These are phyloP conservation scores for Cherax quadricarinatus DNA, from an alignment of 1,140 invertebrate species.

Conservation along the genomic window DNA sequence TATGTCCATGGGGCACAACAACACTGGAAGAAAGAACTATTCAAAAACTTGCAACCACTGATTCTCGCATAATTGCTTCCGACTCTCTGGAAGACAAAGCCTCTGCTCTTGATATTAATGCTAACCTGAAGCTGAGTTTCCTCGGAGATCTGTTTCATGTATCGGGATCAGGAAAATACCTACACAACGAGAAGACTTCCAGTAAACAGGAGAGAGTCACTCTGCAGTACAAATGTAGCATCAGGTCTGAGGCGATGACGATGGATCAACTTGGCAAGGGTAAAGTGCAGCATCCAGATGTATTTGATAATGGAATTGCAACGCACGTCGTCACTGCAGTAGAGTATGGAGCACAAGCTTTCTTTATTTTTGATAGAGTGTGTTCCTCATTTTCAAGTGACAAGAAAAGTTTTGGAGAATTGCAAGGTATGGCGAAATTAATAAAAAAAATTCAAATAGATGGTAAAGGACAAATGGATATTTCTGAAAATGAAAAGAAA, in stretches of 20 bases:
- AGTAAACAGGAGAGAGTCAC: conserved; percentile 12
- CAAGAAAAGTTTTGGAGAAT: background rate
- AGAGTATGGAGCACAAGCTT: conserved; percentile 33
- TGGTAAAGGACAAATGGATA: background rate
- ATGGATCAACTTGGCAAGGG: conserved; percentile 24
- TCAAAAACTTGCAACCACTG: too few species aligned
- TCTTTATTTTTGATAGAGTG: conserved; percentile 34
- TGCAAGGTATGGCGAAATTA: background rate
- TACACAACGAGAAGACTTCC: background rate
- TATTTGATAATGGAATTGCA: conserved; percentile 18
- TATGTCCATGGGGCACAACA: too few species aligned
- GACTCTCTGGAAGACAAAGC: conserved; percentile 25
- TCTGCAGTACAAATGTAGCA: conserved; percentile 34
- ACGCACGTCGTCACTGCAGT: conserved; percentile 44
- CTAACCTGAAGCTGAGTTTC: background rate
- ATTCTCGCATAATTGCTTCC: background rate
- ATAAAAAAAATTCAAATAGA: conserved; percentile 26
- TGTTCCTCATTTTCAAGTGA: background rate
- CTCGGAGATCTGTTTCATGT: background rate
- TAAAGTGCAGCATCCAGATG: background rate
- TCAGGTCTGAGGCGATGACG: background rate
- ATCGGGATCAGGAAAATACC: conserved; percentile 7
- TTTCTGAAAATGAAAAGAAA: background rate
- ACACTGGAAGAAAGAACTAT: too few species aligned
- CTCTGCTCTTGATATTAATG: background rate